Conservation (phyloP, 2,888 invertebrate species). For the Aradus depressus region DNA sequence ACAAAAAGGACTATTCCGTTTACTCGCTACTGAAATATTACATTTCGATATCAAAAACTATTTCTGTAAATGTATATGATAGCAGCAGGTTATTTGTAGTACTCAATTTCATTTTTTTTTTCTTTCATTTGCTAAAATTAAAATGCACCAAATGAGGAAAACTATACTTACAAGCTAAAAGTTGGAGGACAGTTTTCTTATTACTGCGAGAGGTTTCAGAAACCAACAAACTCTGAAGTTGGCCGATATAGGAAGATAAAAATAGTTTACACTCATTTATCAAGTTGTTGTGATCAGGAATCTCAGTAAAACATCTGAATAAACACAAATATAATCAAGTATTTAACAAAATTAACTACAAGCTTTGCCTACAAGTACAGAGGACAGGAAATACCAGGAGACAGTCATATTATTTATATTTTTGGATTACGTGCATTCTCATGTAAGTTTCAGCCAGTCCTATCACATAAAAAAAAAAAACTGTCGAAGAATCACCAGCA, state of each 20-base stretch:
- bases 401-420: no score
- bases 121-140: neutral
- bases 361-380: no score
- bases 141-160: neutral
- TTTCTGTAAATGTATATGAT: no score
- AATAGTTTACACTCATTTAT: slow-evolving; percentile 21
- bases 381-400: no score
- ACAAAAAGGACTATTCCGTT: neutral
- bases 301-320: slow-evolving; percentile 16
- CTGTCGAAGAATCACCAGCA: no score
- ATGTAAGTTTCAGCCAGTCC: no score
- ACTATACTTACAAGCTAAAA: slow-evolving; percentile 20
- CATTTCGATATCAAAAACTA: no score
- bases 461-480: no score
- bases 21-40: neutral
- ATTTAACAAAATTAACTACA: neutral
- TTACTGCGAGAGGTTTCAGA: slow-evolving; percentile 9
- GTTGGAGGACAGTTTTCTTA: slow-evolving; percentile 19
- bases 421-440: no score
- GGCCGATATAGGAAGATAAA: slow-evolving; percentile 19
- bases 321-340: neutral
- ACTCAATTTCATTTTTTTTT: no score
- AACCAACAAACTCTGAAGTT: slow-evolving; percentile 12
- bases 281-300: slow-evolving; percentile 6
- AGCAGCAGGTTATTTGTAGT: no score